These are phyloP conservation scores for Lithophane leautieri DNA, from an alignment of 2,888 invertebrate species.

Conservation along the genomic window DNA sequence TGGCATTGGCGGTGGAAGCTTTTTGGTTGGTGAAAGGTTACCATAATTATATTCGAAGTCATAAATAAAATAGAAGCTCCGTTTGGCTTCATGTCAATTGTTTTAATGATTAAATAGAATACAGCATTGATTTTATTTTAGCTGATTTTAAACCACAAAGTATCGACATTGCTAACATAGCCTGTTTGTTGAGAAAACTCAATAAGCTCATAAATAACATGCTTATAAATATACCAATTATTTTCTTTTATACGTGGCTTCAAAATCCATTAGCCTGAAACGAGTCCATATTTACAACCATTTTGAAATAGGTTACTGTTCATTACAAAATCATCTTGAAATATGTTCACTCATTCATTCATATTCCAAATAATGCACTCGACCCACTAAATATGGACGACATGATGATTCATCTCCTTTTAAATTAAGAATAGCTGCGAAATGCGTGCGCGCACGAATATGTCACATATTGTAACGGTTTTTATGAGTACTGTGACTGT, in stretches of 20 bases:
- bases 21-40: neutral
- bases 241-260: conserved; percentile 5
- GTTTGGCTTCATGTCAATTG: neutral
- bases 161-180: neutral
- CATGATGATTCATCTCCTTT: conserved; percentile 65
- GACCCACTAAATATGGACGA: conserved; percentile 60
- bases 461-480: conserved; percentile 65
- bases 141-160: too few relatives aligned
- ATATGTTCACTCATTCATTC: conserved; percentile 55
- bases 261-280: conserved; percentile 14
- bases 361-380: conserved; percentile 53
- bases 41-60: too few relatives aligned
- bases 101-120: neutral
- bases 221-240: neutral
- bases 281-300: conserved; percentile 13
- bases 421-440: conserved; percentile 66
- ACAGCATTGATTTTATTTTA: neutral
- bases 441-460: conserved; percentile 60
- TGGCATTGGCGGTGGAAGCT: neutral
- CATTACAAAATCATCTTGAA: conserved; percentile 48
- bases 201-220: neutral
- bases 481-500: conserved; percentile 42
- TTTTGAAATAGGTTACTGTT: conserved; percentile 39
- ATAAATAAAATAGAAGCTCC: neutral
- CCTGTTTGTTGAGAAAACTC: neutral